Evolutionary conservation across 2,797 vertebrate species (phyloP), one percentile per base, ranked within the genome.

Genomic region (Thripadectes ignobilis): DNA sequence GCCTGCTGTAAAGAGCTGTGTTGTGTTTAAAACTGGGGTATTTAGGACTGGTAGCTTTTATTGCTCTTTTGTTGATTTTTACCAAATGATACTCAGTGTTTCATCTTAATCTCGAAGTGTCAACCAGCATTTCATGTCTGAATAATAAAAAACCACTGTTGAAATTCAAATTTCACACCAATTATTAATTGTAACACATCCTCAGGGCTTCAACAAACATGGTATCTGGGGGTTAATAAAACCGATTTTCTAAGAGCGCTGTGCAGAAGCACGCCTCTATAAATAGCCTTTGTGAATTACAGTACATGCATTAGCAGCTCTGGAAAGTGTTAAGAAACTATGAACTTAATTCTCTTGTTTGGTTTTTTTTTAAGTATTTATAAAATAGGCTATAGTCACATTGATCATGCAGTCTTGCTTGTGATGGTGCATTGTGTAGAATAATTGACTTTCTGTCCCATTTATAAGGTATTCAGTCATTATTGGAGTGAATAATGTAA

Each of bases 361-460:
- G 73, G 82, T 95, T 95, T 93, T 92, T 88, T 78, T 69, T 89
- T 10, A 84, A 89, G 83, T 84, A 76, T 93, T 96, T 96, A 49
- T 92, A 84, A 94, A 94, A 81, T 67, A 76, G 73, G 57, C 90
- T 92, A 86, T 83, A 82, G 74, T 58, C 52, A 29, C 84, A 95
- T 95, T 66, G 92, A 91, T 95, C 87, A 92, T 76, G n/a, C 34
- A 52, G n/a, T 75, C 23, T 49, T 88, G 52, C 77, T 85, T 88
- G 48, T 89, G 89, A 89, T 41, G 78, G 43, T 52, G 59, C 81
- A 89, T 85, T 66, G 81, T 89, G 88, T 66, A 54, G 65, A 92
- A 71, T 89, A 92, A 96, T 96, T 92, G 92, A 92, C 74, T 96
- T 95, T 94, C 85, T 96, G 79, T 95, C 89, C 71, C 63, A 38